Base-by-base conservation (phyloP, 2,888 invertebrate species). In the Tenthredo notha region DNA sequence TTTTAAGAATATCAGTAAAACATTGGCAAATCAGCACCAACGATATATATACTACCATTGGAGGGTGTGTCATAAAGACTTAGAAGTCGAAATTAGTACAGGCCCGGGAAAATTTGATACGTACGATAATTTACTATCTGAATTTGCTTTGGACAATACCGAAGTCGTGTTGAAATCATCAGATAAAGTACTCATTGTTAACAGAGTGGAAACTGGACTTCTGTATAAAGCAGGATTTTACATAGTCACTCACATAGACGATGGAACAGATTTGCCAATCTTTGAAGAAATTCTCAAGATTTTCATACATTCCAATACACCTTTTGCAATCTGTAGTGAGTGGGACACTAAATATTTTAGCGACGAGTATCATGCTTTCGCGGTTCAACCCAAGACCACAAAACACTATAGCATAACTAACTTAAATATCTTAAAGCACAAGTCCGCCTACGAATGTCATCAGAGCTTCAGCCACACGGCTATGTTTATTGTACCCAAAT, bases 1-100 rank as follows among this genome's bases (percentile, higher is more conserved):
- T 74, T 85, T 85, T 40, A 80, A 84, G 21, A 78, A 85, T 21
- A 50, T 85, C 40, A 15, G 77, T 10, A 84, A 85, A 29, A 82
- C 43, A 15, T 47, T 61, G 12, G 65, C 82, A 2, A 43, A 61
- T 37, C 83, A 84, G 40, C 75, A 85, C 37, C 84, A 84, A 61
- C 72, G 77, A 65, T 74, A 54, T 21, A 84, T 85, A 43, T 82
- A 80, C 25, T 82, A 43, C 33, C 65, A 82, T 5, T 82, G 82
- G 82, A 82, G 43, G 43, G 65, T 65, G 12, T 61, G 43, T 6
- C n/a, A 43, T 33, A 82, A 82, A 43, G 82, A 82, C 7, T 82
- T 61, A 12, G 18, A 15, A 5, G 6, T 43, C 25, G 50, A 43
- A 10, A 40, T 82, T 15, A 40, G 4, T 25, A 43, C 82, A 7